Percentiles rank a stretch among this genome's conserved stretches.
Evolutionary conservation across 2,113 vertebrate genomes (phyloP).

Genomic region (Haemorhous mexicanus): DNA sequence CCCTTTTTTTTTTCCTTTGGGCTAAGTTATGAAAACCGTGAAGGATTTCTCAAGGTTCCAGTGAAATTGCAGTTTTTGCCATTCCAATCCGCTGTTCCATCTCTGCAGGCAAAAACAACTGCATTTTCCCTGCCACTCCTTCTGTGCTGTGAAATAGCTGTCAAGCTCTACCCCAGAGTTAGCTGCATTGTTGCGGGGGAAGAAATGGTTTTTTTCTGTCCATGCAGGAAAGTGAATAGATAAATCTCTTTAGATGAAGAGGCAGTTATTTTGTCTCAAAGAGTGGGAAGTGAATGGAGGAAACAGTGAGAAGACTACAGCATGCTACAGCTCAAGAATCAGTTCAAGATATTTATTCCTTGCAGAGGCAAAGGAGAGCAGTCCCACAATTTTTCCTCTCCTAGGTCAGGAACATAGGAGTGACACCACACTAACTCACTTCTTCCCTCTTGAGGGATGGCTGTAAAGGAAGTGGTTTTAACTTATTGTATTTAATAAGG

Average conservation of each 20-base stretch:
- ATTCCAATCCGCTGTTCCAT: constrained; percentile 35
- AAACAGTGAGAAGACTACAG: constrained; percentile 29
- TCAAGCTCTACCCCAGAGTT: constrained; percentile 39
- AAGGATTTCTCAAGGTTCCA: constrained; percentile 42
- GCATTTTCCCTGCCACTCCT: constrained; percentile 57
- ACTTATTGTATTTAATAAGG: constrained; percentile 58
- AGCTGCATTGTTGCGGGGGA: constrained; percentile 56
- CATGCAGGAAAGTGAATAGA: constrained; percentile 17
- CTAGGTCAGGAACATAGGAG: constrained; percentile 22
- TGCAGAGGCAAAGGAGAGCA: constrained; percentile 17
- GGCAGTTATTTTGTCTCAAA: constrained; percentile 58
- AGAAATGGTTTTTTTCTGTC: constrained; percentile 49
- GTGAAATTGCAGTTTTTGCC: constrained; percentile 40
- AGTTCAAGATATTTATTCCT: constrained; percentile 35
- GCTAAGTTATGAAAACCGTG: constrained; percentile 11
- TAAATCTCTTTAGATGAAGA: constrained; percentile 57
- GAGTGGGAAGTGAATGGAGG: constrained; percentile 56
- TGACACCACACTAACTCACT: constrained; percentile 40
- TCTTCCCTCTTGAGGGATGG: constrained; percentile 27
- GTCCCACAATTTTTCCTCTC: constrained; percentile 17
- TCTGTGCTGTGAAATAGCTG: constrained; percentile 62
- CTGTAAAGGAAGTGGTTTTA: background rate
- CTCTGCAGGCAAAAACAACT: constrained; percentile 51
- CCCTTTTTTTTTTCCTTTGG: background rate
- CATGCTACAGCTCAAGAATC: constrained; percentile 12